Base-by-base conservation (phyloP, 2,113 vertebrate species). In the Ceyx cyanopectus region DNA sequence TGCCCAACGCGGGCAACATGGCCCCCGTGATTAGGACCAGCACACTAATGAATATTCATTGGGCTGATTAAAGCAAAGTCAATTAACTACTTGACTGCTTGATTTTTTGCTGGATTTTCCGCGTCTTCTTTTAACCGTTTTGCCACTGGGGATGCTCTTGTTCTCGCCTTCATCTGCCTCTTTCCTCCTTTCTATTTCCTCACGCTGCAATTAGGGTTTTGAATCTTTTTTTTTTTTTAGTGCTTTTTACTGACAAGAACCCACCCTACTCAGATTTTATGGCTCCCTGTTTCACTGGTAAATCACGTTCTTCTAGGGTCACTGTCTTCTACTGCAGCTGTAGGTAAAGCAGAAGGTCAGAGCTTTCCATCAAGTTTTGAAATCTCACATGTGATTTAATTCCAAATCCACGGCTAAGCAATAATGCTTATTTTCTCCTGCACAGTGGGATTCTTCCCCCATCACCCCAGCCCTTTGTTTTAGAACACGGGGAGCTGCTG, bases 41-140 rank as follows among this genome's bases (percentile, higher is more conserved):
- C 88, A 82, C 83, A 81, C 97, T 97, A 97, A 97, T 98, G 97
- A 98, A 98, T 98, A 98, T 98, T 98, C 98, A 98, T 98, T 74
- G 82, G 93, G 93, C 96, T 97, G 97, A 97, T 96, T 96, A 97
- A 97, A 96, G 98, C 94, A 97, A 97, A 97, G 97, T 97, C 98
- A 97, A 97, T 98, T 97, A 98, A 97, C 96, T 97, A 97, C 97
- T 98, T 97, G 97, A 98, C 95, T 96, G 97, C 97, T 96, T 92
- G 93, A 93, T 94, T 97, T 97, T 95, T 92, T 73, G 95, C 95
- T 79, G 78, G 95, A 95, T 95, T 97, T 96, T 57, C 84, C 90
- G 94, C 92, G n/a, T 97, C 97, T 96, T 96, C 85, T 93, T 94
- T 97, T 97, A 97, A 97, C 97, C 61, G 34, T 94, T 95, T 95